Conservation (phyloP, 2,888 invertebrate species). For the Neria commutata region DNA sequence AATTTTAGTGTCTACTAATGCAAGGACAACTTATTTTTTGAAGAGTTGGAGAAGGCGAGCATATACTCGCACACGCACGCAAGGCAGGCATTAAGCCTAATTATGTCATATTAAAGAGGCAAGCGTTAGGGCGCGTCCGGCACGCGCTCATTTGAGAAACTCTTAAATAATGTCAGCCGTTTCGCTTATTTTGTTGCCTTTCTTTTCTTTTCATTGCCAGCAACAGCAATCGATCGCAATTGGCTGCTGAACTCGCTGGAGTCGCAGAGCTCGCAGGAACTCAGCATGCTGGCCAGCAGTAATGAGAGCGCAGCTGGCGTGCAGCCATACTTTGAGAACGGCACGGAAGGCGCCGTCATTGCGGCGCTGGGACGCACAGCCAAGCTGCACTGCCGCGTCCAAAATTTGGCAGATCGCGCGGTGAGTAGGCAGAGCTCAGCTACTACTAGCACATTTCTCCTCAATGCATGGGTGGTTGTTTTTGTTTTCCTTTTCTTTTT, state of each 20-base stretch:
- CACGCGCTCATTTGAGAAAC: too few relatives aligned
- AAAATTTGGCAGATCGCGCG: conserved; percentile 81
- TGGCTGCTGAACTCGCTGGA: too few relatives aligned
- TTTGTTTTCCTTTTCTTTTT: conserved; percentile 8
- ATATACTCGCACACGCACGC: not conserved
- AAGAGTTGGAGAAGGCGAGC: conserved; percentile 11
- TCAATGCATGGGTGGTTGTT: not conserved
- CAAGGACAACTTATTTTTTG: conserved; percentile 4
- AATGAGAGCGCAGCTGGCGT: not conserved
- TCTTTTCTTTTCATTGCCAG: conserved; percentile 7
- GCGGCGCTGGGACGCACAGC: conserved; percentile 82
- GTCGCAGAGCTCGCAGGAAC: too few relatives aligned
- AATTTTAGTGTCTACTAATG: conserved; percentile 11
- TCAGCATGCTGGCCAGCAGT: too few relatives aligned
- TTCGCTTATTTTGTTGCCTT: not conserved
- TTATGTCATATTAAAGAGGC: conserved; percentile 3
- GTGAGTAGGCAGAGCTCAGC: conserved; percentile 64
- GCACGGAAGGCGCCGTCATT: conserved; percentile 77
- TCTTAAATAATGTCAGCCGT: too few relatives aligned
- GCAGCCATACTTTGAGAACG: conserved; percentile 81
- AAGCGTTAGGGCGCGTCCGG: too few relatives aligned
- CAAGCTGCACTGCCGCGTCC: conserved; percentile 79
- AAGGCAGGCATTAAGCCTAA: conserved; percentile 5
- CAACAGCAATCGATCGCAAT: not conserved
- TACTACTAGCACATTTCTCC: not conserved